Percentiles rank a stretch among this genome's conserved stretches.
Conservation (phyloP, 2,888 invertebrate species). For the Cepaea hortensis region DNA sequence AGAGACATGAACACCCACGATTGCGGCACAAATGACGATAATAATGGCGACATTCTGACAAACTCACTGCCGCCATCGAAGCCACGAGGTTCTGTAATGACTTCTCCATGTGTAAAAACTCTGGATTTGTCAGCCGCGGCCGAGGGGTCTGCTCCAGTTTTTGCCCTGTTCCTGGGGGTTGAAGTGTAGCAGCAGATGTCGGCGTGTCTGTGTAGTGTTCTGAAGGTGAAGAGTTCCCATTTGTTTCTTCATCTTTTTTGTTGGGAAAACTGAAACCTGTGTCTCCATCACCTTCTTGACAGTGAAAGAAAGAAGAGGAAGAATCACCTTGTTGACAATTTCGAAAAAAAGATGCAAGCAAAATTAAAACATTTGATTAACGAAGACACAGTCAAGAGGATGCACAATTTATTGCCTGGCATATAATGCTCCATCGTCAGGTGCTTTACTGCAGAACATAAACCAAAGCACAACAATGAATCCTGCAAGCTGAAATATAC, state of each 20-base stretch:
- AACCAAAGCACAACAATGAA: too few relatives aligned
- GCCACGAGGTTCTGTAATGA: conserved; percentile 85
- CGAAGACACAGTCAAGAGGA: too few relatives aligned
- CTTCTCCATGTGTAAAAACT: conserved; percentile 64
- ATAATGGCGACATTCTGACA: not conserved
- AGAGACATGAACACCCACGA: too few relatives aligned
- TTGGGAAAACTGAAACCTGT: conserved; percentile 44
- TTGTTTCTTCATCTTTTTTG: conserved; percentile 35
- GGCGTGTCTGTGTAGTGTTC: conserved; percentile 34
- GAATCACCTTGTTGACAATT: too few relatives aligned
- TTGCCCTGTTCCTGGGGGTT: not conserved
- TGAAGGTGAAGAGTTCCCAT: conserved; percentile 31
- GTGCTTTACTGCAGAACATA: too few relatives aligned
- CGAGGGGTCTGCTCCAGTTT: not conserved
- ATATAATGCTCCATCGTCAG: too few relatives aligned
- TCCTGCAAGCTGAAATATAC: too few relatives aligned
- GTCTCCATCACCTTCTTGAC: conserved; percentile 33
- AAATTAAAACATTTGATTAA: too few relatives aligned
- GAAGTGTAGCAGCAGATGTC: not conserved
- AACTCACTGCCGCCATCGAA: conserved; percentile 82
- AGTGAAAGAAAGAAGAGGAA: too few relatives aligned
- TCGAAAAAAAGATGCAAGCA: too few relatives aligned
- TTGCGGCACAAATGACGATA: too few relatives aligned
- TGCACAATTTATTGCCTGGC: too few relatives aligned
- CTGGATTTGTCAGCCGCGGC: conserved; percentile 12